Evolutionary conservation across 2,888 invertebrate species (phyloP), one percentile per base, ranked within the genome.

Genomic region (Acrobasis repandana): DNA sequence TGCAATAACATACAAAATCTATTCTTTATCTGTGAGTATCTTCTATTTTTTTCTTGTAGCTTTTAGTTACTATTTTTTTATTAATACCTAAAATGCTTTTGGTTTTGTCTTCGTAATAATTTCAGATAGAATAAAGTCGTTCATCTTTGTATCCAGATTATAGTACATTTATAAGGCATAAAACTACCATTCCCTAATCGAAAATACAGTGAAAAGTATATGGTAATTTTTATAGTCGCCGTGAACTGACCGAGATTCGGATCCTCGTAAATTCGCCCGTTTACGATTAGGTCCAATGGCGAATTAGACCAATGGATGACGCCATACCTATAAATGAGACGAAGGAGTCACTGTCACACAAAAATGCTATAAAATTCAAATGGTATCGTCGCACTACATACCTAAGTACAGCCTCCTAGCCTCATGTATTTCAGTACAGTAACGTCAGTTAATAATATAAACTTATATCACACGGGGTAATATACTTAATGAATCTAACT

Each of bases 181-280:
- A 38, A 38, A 38, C 2, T 2, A 54, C 18, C 11, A 16, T 38
- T 2, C 10, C 47, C 20, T 28, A 16, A 46, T 9, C 43, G n/a
- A 65, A 70, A 70, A 69, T 66, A 65, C 64, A 69, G 68, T 74
- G 68, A 72, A 72, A 72, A 72, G 68, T 70, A 71, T 74, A 70
- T 71, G 66, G 64, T 63, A 59, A 56, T 61, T 67, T 77, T 76
- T 76, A 76, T 71, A 66, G 70, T 65, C 64, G 67, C 67, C 71
- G 71, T 74, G 73, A 74, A 74, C 72, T 68, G 72, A 65, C 65
- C 69, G 61, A 69, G 70, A 72, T 80, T 73, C 68, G 67, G 72
- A 63, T 66, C 67, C 67, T 75, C 76, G 73, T 82, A 82, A 81
- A 80, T 78, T 70, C 62, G 68, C 52, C 60, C 68, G 68, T 77